These are phyloP conservation scores for Leucania comma DNA, from an alignment of 2,888 invertebrate genomes.

Conservation along the genomic window DNA sequence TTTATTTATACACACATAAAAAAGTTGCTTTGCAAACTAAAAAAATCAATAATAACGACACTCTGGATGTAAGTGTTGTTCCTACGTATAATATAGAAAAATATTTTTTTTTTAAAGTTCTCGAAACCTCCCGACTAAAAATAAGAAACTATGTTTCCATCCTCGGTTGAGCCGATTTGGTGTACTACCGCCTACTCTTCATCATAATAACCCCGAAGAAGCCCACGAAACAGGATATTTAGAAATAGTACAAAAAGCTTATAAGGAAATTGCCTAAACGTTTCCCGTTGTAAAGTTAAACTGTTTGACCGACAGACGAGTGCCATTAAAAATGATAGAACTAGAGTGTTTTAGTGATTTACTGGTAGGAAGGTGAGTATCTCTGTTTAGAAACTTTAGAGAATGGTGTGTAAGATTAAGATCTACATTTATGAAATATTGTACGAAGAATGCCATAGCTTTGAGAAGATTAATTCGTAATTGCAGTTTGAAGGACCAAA, in stretches of 20 bases:
- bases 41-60: no score
- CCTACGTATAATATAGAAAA: not conserved
- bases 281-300: conserved; percentile 71
- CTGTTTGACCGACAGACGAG: conserved; percentile 53
- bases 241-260: conserved; percentile 74
- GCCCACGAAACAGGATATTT: conserved; percentile 73
- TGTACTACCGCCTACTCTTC: conserved; percentile 37
- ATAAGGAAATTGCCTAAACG: conserved; percentile 76
- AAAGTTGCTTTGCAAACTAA: no score
- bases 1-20: not conserved
- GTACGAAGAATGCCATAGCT: not conserved
- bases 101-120: not conserved
- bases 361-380: conserved; percentile 19
- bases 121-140: not conserved
- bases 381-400: not conserved
- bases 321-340: conserved; percentile 44
- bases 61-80: not conserved
- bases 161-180: conserved; percentile 14
- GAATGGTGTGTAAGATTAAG: not conserved
- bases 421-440: not conserved
- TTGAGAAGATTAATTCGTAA: not conserved
- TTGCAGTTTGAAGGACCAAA: not conserved
- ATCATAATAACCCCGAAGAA: conserved; percentile 57
- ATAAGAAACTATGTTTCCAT: conserved; percentile 7
- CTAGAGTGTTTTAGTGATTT: conserved; percentile 50